These are phyloP conservation scores for Anableps anableps DNA, from an alignment of 2,797 vertebrate species.

Conservation along the genomic window DNA sequence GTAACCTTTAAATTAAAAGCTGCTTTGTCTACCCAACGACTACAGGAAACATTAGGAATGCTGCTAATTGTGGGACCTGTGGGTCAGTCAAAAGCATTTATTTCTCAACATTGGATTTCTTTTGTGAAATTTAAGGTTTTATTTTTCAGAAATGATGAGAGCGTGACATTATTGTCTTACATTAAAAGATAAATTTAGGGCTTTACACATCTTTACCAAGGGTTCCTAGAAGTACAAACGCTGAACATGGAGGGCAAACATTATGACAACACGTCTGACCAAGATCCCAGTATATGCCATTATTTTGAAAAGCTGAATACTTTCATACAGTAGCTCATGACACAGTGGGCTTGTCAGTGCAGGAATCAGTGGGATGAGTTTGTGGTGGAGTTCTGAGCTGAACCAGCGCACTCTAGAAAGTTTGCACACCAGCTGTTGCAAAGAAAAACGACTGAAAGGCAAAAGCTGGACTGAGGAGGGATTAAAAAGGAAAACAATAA, in stretches of 20 bases:
- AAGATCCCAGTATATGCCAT: too few species aligned
- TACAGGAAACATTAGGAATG: neutral
- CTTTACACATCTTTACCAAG: neutral
- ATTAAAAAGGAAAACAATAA: too few species aligned
- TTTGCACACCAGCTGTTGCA: constrained; percentile 20
- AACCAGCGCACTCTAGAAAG: neutral
- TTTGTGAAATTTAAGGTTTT: neutral
- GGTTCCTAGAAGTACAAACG: too few species aligned
- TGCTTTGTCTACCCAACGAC: too few species aligned
- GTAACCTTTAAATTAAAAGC: neutral
- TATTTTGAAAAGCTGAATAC: neutral
- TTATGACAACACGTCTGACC: too few species aligned
- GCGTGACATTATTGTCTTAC: neutral
- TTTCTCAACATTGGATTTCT: too few species aligned
- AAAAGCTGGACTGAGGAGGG: neutral
- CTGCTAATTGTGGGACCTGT: neutral
- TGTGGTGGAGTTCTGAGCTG: constrained; percentile 33
- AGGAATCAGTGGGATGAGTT: constrained; percentile 35
- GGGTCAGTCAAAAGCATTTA: neutral
- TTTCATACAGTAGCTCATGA: constrained; percentile 20
- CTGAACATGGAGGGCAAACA: too few species aligned
- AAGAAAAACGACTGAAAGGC: constrained; percentile 7
- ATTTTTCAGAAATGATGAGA: neutral
- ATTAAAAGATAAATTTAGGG: neutral
- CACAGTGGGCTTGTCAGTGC: constrained; percentile 27